A percentile compares a stretch with the other conserved stretches of the same genome.
These are phyloP conservation scores for Caenorhabditis brenneri DNA, from an alignment of 1,140 invertebrate species.

Conservation along the genomic window DNA sequence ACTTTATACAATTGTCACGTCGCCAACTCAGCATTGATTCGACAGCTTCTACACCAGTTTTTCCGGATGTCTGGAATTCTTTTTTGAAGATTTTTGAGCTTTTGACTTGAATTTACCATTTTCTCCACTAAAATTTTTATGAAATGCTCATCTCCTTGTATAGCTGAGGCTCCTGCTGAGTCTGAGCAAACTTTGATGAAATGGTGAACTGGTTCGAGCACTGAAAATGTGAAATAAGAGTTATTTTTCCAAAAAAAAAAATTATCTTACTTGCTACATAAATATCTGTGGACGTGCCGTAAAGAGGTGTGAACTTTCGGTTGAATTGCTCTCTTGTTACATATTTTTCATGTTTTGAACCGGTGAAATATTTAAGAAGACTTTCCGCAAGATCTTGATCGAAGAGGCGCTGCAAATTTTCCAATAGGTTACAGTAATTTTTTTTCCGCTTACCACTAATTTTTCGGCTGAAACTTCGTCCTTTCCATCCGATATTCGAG, in stretches of 20 bases:
- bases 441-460: neutral
- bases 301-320: neutral
- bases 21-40: slow-evolving; percentile 27
- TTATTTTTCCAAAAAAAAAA: neutral
- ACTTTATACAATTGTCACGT: slow-evolving; percentile 4
- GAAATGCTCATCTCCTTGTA: slow-evolving; percentile 52
- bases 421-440: too few species aligned
- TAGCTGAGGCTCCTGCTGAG: slow-evolving; percentile 45
- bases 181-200: slow-evolving; percentile 55
- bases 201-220: slow-evolving; percentile 43
- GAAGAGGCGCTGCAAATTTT: neutral
- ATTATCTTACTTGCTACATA: slow-evolving; percentile 22
- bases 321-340: neutral
- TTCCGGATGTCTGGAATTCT: neutral
- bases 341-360: neutral
- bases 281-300: slow-evolving; percentile 39
- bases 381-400: neutral
- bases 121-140: slow-evolving; percentile 46
- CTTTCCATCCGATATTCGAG: slow-evolving; percentile 13
- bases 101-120: slow-evolving; percentile 35
- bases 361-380: neutral
- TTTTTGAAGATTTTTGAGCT: neutral
- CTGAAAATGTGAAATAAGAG: neutral
- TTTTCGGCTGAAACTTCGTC: slow-evolving; percentile 1
- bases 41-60: neutral